phyloP scores from a whole-genome alignment of 2,113 vertebrate species.

The Solenodon paradoxus region DNA sequence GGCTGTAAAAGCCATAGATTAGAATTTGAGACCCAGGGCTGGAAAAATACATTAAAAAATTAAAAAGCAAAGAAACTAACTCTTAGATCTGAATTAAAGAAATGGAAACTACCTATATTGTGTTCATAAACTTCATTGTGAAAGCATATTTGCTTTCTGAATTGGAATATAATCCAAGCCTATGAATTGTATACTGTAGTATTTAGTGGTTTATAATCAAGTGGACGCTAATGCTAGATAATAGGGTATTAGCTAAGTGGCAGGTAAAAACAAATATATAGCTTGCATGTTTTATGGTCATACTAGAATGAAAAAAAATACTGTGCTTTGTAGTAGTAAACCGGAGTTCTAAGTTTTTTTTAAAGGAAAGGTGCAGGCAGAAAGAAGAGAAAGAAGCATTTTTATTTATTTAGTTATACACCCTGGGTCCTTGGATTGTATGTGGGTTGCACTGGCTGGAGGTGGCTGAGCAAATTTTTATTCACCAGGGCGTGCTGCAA shows the following conservation, averaged over 20 bases:
- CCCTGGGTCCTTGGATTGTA: too few relatives aligned
- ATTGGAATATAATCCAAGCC: background rate
- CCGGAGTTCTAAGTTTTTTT: background rate
- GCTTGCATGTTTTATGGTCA: background rate
- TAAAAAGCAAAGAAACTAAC: background rate
- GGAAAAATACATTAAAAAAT: too few relatives aligned
- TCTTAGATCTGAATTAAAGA: conserved; percentile 33
- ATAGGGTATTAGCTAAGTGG: background rate
- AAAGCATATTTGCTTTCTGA: conserved; percentile 6
- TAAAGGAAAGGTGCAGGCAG: too few relatives aligned
- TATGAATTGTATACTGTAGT: background rate
- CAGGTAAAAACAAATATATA: background rate
- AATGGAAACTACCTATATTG: background rate
- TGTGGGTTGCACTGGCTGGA: too few relatives aligned
- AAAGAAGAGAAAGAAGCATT: too few relatives aligned
- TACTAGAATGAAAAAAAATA: background rate
- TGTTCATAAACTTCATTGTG: background rate
- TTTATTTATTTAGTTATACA: too few relatives aligned
- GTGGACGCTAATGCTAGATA: conserved; percentile 8
- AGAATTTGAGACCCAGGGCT: too few relatives aligned
- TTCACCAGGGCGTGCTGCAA: too few relatives aligned
- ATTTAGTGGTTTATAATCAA: background rate
- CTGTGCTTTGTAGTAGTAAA: background rate
- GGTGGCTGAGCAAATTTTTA: too few relatives aligned
- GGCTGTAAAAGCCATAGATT: too few relatives aligned